phyloP scores from a whole-genome alignment of 53 echinoderm and acorn worm species.

The Stichopus horrens region DNA sequence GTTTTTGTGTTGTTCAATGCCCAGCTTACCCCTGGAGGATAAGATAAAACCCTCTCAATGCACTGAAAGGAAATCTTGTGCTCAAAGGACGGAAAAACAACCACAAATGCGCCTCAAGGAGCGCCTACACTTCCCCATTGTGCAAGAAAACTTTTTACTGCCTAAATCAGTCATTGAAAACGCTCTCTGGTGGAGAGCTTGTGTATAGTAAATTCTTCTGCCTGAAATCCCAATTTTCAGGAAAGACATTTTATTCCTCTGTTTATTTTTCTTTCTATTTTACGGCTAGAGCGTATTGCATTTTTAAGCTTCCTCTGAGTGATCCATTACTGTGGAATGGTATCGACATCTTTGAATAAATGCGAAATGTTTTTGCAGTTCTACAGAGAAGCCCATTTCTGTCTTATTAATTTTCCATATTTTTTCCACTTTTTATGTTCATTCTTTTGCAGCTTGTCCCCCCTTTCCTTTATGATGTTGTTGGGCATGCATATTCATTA shows the following conservation, averaged over 20 bases:
- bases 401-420: too few relatives aligned
- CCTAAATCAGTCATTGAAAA: conserved; percentile 6
- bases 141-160: neutral
- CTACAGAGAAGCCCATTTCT: too few relatives aligned
- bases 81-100: neutral
- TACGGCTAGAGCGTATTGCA: neutral
- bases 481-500: too few relatives aligned
- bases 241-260: neutral
- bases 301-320: neutral
- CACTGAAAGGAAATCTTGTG: neutral
- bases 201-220: neutral
- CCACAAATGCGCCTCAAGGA: conserved; percentile 14
- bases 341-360: conserved; percentile 1
- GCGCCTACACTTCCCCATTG: neutral
- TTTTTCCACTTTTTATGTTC: too few relatives aligned
- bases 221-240: conserved; percentile 13
- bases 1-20: neutral
- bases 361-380: neutral
- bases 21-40: conserved; percentile 10
- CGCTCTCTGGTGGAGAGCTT: neutral
- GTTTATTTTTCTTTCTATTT: neutral
- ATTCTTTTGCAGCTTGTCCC: too few relatives aligned
- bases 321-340: neutral
- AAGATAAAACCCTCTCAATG: neutral
- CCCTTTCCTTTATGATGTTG: too few relatives aligned